Percentiles rank a stretch among this genome's conserved stretches.
These are phyloP conservation scores for Urocolius indicus DNA, from an alignment of 2,113 vertebrate species.

Conservation along the genomic window DNA sequence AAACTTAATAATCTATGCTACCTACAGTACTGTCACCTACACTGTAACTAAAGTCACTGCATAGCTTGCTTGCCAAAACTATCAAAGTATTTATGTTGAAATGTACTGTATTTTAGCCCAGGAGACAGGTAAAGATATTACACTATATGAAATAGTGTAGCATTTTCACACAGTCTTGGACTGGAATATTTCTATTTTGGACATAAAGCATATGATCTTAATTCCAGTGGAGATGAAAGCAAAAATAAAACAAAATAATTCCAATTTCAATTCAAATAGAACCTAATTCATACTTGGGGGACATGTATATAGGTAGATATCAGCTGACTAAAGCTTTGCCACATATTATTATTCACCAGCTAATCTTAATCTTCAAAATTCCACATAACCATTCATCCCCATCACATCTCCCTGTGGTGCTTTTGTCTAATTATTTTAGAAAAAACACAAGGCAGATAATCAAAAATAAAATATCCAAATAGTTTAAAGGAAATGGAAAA, in stretches of 20 bases:
- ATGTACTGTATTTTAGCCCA: not conserved
- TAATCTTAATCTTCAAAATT: conserved; percentile 13
- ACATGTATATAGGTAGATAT: not conserved
- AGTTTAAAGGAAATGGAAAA: not conserved
- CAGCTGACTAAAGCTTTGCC: not conserved
- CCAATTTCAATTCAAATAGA: not conserved
- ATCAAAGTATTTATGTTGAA: conserved; percentile 39
- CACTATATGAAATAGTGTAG: not conserved
- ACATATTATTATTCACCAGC: not conserved
- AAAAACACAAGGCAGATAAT: not conserved
- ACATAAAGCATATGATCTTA: not conserved
- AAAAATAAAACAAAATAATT: not conserved
- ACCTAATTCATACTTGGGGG: not conserved
- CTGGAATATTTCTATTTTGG: not conserved
- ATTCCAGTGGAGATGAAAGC: not conserved
- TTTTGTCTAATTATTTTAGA: not conserved
- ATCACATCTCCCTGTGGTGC: not conserved
- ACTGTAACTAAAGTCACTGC: conserved; percentile 39
- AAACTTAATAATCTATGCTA: conserved; percentile 54
- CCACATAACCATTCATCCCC: not conserved
- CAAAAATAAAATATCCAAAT: not conserved
- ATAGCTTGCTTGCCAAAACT: conserved; percentile 35
- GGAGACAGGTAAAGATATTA: not conserved
- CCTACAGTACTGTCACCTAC: conserved; percentile 6
- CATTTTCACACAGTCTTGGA: not conserved